Evolutionary conservation across 2,113 vertebrate species (phyloP), one percentile per base, ranked within the genome.

Genomic region (Collichthys lucidus): DNA sequence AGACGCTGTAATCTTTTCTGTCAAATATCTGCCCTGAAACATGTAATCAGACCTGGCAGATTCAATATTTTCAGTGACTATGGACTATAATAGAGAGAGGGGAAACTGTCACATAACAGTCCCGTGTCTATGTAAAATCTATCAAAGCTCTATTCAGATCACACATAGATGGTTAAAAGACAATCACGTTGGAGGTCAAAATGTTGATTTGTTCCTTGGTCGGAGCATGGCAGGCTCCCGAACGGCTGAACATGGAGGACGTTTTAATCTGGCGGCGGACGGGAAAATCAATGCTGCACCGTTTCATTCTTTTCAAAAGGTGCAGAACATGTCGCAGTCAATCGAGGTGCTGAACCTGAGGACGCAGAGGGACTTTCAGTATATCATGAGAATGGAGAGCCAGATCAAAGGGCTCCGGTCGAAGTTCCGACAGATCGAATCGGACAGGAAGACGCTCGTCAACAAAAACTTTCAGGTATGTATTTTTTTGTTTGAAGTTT

Each of bases 291-390:
- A 91, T 91, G 77, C 55, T 4, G 16, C 19, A 22, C 85, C 63
- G 55, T 88, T 85, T 82, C 60, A 77, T 82, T 92, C 70, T 89
- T 83, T 89, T 86, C 76, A 72, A 93, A 94, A 99, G 98, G 98
- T 99, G 86, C 98, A 99, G 95, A 99, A 99, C 89, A 99, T 99
- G 98, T 99, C 98, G 29, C 98, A 99, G n/a, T 99, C 98, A 78
- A 99, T 99, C 85, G 97, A 99, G 94, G 98, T 99, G 82, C 93
- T 99, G 93, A 99, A 99, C 87, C 94, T 99, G 77, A 96, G 98
- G 78, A 99, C 98, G 26, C 98, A 99, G 94, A 96, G 98, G 89
- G 98, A 99, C 95, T 99, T 99, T 92, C 98, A 99, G 92, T 99
- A 99, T 17, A 98, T 99, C 91, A 96, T 99, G 94, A 99, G 98